A percentile compares a stretch with the other conserved stretches of the same genome.
phyloP scores from a whole-genome alignment of 2,888 invertebrate species.

The Odontocerum albicorne region DNA sequence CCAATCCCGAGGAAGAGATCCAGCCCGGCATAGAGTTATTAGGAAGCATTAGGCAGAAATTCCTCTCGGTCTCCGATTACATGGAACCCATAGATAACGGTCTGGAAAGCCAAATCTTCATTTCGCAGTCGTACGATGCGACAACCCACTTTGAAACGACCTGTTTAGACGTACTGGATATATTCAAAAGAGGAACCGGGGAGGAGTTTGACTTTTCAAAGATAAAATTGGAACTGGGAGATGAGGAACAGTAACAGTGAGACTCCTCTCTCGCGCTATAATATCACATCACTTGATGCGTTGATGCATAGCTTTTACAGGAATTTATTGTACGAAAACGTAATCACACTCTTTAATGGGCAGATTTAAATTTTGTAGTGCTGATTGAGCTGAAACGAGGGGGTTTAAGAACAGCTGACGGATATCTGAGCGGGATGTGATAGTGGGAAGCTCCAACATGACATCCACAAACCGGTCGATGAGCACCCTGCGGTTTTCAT shows the following conservation, averaged over 20 bases:
- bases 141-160: constrained; percentile 99
- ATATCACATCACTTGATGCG: no score
- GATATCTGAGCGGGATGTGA: no score
- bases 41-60: constrained; percentile 92
- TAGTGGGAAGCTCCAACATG: no score
- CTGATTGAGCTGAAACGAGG: no score
- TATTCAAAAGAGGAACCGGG: constrained; percentile 93
- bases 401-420: no score
- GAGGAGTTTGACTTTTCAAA: constrained; percentile 97
- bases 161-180: constrained; percentile 95
- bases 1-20: constrained; percentile 93
- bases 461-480: no score
- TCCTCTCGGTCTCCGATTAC: constrained; percentile 83
- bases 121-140: constrained; percentile 97
- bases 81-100: constrained; percentile 92
- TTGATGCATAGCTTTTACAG: constrained; percentile 36
- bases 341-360: no score
- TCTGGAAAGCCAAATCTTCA: constrained; percentile 86
- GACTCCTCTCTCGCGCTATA: no score
- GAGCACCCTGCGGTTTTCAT: no score
- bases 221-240: constrained; percentile 90
- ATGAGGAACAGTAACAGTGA: constrained; percentile 78
- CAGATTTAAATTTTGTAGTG: no score
- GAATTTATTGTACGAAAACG: no score
- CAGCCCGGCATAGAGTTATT: constrained; percentile 90